Evolutionary conservation across 1,140 invertebrate species (phyloP).

Genomic region (Conus betulinus): DNA sequence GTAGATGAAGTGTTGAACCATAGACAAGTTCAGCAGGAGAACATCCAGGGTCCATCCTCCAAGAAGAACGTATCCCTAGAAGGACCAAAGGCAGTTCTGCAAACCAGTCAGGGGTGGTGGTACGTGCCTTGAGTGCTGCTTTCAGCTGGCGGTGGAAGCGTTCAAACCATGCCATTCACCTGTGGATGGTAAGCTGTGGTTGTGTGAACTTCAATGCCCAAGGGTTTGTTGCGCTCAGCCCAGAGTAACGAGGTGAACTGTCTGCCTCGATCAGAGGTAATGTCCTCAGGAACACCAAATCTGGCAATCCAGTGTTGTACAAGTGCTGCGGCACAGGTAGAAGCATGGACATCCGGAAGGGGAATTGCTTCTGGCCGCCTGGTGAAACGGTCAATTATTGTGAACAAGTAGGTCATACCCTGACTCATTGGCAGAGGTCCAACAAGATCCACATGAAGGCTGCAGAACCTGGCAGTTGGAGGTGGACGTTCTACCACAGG

Average conservation of each 20-base stretch:
- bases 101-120: background rate
- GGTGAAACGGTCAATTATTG: constrained; percentile 49
- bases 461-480: constrained; percentile 53
- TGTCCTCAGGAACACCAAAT: constrained; percentile 63
- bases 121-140: constrained; percentile 18
- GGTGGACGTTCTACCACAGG: background rate
- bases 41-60: constrained; percentile 15
- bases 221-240: constrained; percentile 10
- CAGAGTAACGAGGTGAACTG: constrained; percentile 68
- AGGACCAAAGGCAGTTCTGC: constrained; percentile 27
- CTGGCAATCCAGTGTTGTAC: constrained; percentile 67
- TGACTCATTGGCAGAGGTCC: constrained; percentile 72
- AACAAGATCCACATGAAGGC: constrained; percentile 78
- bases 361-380: constrained; percentile 74
- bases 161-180: constrained; percentile 37
- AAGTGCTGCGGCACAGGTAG: constrained; percentile 60
- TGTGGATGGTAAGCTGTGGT: constrained; percentile 36
- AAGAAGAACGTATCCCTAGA: constrained; percentile 26
- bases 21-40: constrained; percentile 37
- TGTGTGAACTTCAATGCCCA: constrained; percentile 2
- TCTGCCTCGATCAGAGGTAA: constrained; percentile 74
- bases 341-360: constrained; percentile 73
- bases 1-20: constrained; percentile 17
- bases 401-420: constrained; percentile 72
- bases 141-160: constrained; percentile 41